Evolutionary conservation across 2,888 invertebrate genomes (phyloP), one percentile per base, ranked within the genome.

Genomic region (Ligdia adustata): DNA sequence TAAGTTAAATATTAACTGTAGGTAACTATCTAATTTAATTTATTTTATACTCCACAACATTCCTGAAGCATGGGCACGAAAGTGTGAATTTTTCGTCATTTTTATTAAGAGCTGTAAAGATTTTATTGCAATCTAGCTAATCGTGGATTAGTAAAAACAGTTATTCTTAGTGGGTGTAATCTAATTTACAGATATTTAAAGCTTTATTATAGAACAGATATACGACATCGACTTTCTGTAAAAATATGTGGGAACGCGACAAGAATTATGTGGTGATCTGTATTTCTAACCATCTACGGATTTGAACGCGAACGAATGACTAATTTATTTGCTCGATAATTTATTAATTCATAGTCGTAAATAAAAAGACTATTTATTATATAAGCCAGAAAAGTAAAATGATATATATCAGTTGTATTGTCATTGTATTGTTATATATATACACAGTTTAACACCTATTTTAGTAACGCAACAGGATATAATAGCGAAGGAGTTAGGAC

Each of bases 81-180:
- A 52, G 60, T 55, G 60, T 53, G 57, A 60, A 60, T 47, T 49
- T 45, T 14, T 28, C 28, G 60, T 50, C 48, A 52, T 59, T 53
- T 60, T 57, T 55, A 60, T 57, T 27, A 47, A 44, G 6, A 22
- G 31, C 49, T 35, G 41, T 57, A 53, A 52, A 57, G 41, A 18
- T 53, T 59, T 57, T 57, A 60, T 51, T 47, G 34, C 55, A 57
- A 49, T 38, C 39, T n/a, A 53, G 49, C 46, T 55, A 57, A 57
- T 57, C 44, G 44, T 49, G 57, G 55, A 57, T 60, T 60, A 57
- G 52, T 43, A 55, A 41, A 34, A 49, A 55, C 53, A 49, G 59
- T 55, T 60, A 53, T 41, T 43, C 13, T 28, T 53, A 51, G 61
- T 57, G 55, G 56, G 57, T 51, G 55, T 60, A 55, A 54, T 58